Evolutionary conservation across 2,797 vertebrate genomes (phyloP).

Genomic region (Microtus agrestis): DNA sequence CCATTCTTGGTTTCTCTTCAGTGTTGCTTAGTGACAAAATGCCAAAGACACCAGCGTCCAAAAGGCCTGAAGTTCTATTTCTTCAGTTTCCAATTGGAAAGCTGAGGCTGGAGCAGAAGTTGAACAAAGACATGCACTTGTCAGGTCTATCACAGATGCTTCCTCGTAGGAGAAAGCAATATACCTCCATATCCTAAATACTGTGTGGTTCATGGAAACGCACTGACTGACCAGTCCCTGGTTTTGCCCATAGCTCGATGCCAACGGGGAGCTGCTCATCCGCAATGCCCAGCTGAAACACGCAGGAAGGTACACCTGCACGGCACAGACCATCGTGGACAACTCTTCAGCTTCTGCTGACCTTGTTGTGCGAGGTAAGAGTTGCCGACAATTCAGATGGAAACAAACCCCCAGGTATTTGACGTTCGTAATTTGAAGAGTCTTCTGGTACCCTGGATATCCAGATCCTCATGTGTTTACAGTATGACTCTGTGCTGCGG

Average conservation of each 20-base stretch:
- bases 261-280: constrained; percentile 94
- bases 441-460: constrained; percentile 31
- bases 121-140: background rate
- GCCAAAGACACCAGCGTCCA: background rate
- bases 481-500: background rate
- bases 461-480: constrained; percentile 11
- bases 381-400: background rate
- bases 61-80: background rate
- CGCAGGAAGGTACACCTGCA: constrained; percentile 95
- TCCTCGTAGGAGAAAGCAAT: background rate
- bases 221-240: background rate
- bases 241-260: constrained; percentile 89
- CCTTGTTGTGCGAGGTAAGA: constrained; percentile 96
- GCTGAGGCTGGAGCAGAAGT: background rate
- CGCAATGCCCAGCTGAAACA: constrained; percentile 94
- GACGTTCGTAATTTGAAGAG: background rate
- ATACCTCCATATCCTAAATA: background rate
- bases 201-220: background rate
- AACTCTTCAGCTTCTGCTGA: constrained; percentile 94
- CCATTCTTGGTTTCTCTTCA: background rate
- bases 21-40: background rate
- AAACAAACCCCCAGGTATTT: constrained; percentile 36
- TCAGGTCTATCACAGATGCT: background rate
- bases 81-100: constrained; percentile 11
- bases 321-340: constrained; percentile 96